Base-by-base conservation (phyloP, 1,140 invertebrate species). In the Orius insidiosus region DNA sequence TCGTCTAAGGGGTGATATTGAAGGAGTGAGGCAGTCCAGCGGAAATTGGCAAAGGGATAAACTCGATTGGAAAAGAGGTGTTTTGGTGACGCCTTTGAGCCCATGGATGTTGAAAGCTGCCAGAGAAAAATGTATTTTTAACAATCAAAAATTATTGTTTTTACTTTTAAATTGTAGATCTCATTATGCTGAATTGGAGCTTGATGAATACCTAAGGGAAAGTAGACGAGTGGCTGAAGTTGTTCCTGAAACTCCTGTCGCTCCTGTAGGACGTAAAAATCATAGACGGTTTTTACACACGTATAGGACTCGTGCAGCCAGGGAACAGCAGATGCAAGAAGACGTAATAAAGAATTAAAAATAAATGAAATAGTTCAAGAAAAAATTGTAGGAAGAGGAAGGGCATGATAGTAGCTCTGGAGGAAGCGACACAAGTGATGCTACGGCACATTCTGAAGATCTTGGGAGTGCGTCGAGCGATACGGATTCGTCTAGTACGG, bases 11-110 rank as follows among this genome's bases (percentile, higher is more conserved):
- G 76, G 76, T 0, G 76, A 80, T 54, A 70, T 74, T 10, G 80
- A 85, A 60, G 80, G 83, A 38, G 80, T 87, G n/a, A 60, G 84
- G 34, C 80, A 85, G 63, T 79, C 75, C 48, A 74, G 71, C 33
- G 81, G 78, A 9, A 77, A 81, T 56, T 84, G 78, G 76, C 77
- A 84, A 59, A 70, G 68, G 10, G 74, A 75, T 53, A 71, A 65
- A 31, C 67, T 75, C 3, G 71, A 73, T 48, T 76, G 71, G 65
- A 72, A 73, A 46, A 68, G 70, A 14, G 68, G 78, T 9, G 70
- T 78, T 31, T 67, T 89, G 39, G 75, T 86, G 1, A 66, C 69
- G 43, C 75, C 75, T 1, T 63, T 85, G 46, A 66, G 69, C 50
- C 46, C 51, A n/a, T 61, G 64, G 2, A 32, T 65, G 24, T 57